Percentiles rank a stretch among this genome's conserved stretches.
Conservation (phyloP, 2,113 vertebrate species). For the Aegypius monachus region DNA sequence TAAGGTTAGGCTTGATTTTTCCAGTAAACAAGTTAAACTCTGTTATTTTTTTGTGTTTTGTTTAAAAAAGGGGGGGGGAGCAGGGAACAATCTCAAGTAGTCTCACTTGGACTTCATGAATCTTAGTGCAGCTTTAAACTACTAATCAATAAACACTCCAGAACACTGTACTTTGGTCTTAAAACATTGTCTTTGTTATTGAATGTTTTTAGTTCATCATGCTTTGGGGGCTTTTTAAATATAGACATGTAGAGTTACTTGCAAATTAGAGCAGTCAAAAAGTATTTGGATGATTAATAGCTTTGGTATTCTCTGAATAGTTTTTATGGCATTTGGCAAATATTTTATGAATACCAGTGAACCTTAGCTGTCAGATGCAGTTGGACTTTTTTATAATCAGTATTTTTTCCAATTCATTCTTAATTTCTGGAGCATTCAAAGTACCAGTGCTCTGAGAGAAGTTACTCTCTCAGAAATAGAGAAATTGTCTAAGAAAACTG, state of each 20-base stretch:
- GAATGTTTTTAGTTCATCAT: background rate
- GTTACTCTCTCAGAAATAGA: background rate
- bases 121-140: background rate
- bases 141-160: background rate
- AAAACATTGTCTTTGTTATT: background rate
- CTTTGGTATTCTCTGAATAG: background rate
- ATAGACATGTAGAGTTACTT: background rate
- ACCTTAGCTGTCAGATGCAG: background rate
- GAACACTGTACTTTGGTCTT: background rate
- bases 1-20: background rate
- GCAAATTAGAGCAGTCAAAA: background rate
- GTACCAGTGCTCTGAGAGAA: background rate
- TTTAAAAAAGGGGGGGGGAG: background rate
- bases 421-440: background rate
- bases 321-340: constrained; percentile 13
- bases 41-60: background rate
- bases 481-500: background rate
- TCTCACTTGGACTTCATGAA: background rate
- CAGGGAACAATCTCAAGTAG: background rate
- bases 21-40: background rate
- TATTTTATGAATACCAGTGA: background rate
- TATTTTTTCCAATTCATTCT: background rate
- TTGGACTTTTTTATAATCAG: background rate
- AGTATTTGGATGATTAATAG: constrained; percentile 25
- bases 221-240: background rate